phyloP scores from a whole-genome alignment of 2,797 vertebrate species.

The Phoeniculus purpureus region DNA sequence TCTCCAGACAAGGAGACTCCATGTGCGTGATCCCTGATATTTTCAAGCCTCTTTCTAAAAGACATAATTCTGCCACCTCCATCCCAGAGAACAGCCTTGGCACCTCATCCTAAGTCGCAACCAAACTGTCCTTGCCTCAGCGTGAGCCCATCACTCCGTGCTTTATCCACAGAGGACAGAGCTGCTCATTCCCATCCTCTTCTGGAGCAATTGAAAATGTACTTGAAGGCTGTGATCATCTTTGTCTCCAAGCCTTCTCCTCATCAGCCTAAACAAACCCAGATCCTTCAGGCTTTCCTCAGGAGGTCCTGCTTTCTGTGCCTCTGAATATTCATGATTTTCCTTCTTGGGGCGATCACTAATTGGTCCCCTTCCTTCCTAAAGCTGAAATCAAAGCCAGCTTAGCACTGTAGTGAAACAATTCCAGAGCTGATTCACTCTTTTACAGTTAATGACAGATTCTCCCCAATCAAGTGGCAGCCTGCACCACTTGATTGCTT shows the following conservation, averaged over 20 bases:
- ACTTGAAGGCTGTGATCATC: neutral
- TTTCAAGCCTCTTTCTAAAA: neutral
- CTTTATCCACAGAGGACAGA: neutral
- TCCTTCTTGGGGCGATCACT: slow-evolving; percentile 47
- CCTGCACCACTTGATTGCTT: neutral
- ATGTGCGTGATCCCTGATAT: neutral
- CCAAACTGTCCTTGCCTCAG: neutral
- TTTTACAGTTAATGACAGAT: neutral
- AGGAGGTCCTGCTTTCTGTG: slow-evolving; percentile 24
- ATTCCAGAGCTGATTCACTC: neutral
- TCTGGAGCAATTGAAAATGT: neutral
- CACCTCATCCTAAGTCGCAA: neutral
- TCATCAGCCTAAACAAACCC: slow-evolving; percentile 16
- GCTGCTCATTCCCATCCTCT: neutral
- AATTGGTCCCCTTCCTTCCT: slow-evolving; percentile 18
- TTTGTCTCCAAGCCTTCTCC: neutral
- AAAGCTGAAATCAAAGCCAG: slow-evolving; percentile 27
- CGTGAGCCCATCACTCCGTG: neutral
- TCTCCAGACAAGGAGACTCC: too few species aligned
- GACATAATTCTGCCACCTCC: neutral
- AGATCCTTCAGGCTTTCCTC: slow-evolving; percentile 18
- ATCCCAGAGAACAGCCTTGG: neutral
- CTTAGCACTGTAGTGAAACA: neutral
- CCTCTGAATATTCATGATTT: slow-evolving; percentile 52
- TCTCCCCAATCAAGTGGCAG: neutral